Evolutionary conservation across 2,888 invertebrate species (phyloP), one percentile per base, ranked within the genome.

Genomic region (Acleris laterana): DNA sequence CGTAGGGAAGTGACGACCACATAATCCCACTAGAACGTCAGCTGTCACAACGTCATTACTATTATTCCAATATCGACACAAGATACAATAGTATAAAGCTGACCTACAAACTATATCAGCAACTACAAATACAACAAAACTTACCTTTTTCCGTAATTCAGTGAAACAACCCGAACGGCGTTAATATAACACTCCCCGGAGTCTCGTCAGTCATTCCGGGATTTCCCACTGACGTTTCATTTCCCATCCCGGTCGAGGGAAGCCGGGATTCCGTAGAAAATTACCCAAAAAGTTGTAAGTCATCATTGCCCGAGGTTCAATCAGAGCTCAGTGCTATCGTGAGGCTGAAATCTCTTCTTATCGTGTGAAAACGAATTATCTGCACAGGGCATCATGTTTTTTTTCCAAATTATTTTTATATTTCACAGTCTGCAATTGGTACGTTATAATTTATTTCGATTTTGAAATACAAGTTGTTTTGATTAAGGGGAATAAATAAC

Each of bases 121-220:
- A 3, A 51, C 22, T 9, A n/a, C 7, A 9, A 6, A 51, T n/a
- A n/a, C 13, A 25, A 25, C 7, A 25, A 51, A 25, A 6, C 0
- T 51, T 51, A 9, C 17, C 19, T 51, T 51, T 51, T 51, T 19
- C 52, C 17, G 17, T 17, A 38, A 19, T 22, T 11, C 53, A 32
- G 17, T 17, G 6, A 53, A 38, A 50, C 53, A 6, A 38, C 22
- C 11, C 42, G 38, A n/a, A 51, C 28, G 38, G 17, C 56, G 38
- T 44, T 38, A 53, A 52, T 46, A 46, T 58, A 51, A 22, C 53
- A 17, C 49, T 49, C 28, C 59, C 44, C 28, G 28, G 22, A 22
- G 59, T 17, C 51, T 72, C 74, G 71, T 74, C 72, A 70, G 72
- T 74, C 72, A 72, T 70, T 66, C 51, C 64, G 65, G 72, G 70